A percentile compares a stretch with the other conserved stretches of the same genome.
Conservation (phyloP, 2,888 invertebrate genomes). For the Watsonalla binaria region DNA sequence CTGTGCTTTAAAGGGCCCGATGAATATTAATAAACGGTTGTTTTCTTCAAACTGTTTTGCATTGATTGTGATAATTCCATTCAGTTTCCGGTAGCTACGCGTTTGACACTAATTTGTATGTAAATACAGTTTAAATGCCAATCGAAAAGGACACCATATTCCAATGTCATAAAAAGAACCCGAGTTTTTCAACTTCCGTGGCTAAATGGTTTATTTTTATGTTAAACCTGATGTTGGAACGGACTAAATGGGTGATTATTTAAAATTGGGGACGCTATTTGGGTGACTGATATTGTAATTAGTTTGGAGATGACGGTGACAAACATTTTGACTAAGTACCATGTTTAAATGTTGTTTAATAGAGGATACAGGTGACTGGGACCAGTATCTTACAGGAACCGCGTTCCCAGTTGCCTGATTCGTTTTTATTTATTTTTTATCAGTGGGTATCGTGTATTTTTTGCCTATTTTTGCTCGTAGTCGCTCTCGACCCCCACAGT, state of each 20-base stretch:
- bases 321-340: background rate
- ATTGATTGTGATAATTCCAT: conserved; percentile 3
- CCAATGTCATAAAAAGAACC: background rate
- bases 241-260: background rate
- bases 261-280: background rate
- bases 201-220: background rate
- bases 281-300: background rate
- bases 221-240: background rate
- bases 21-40: background rate
- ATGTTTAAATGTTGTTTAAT: no score
- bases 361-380: no score
- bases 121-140: background rate
- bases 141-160: background rate
- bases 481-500: no score
- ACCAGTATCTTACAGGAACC: no score
- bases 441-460: no score
- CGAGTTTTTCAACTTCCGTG: background rate
- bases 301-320: background rate
- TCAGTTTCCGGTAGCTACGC: background rate
- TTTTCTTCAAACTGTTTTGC: conserved; percentile 3
- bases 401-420: no score
- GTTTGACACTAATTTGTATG: background rate
- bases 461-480: no score
- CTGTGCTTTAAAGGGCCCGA: background rate
- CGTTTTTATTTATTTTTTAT: no score